phyloP scores from a whole-genome alignment of 2,113 vertebrate genomes.

The Athene cunicularia region DNA sequence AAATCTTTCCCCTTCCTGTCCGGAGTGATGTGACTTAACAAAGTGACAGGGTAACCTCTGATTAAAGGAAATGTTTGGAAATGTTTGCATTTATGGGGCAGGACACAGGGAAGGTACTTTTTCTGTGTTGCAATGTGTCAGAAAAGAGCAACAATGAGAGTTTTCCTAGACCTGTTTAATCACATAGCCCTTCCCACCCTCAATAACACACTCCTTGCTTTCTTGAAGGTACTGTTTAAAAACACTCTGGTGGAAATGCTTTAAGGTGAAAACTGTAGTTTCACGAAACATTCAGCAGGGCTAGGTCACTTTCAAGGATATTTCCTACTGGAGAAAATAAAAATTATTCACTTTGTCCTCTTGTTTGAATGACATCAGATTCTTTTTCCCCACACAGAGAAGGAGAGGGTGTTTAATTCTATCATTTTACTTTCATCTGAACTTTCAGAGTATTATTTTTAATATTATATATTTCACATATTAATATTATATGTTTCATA shows the following conservation, averaged over 20 bases:
- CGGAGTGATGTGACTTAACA: background rate
- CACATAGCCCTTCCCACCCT: background rate
- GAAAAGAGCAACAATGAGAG: background rate
- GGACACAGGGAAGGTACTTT: fast-evolving
- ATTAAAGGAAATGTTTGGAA: background rate
- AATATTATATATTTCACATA: background rate
- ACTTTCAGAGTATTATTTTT: background rate
- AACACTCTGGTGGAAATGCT: background rate
- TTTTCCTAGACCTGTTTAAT: background rate
- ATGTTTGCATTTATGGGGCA: background rate
- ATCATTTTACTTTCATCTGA: background rate
- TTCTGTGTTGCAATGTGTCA: background rate
- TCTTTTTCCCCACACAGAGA: background rate
- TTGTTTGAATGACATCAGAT: fast-evolving
- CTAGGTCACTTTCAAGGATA: background rate
- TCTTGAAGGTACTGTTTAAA: background rate
- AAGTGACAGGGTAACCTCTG: background rate
- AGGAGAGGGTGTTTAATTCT: background rate
- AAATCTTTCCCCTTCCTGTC: background rate
- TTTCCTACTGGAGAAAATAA: background rate
- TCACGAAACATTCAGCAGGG: background rate
- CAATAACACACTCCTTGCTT: background rate
- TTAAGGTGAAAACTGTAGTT: background rate
- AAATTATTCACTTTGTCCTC: background rate
- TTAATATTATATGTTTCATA: background rate